Evolutionary conservation across 1,140 invertebrate species (phyloP).

Genomic region (Hylaeus volcanicus): DNA sequence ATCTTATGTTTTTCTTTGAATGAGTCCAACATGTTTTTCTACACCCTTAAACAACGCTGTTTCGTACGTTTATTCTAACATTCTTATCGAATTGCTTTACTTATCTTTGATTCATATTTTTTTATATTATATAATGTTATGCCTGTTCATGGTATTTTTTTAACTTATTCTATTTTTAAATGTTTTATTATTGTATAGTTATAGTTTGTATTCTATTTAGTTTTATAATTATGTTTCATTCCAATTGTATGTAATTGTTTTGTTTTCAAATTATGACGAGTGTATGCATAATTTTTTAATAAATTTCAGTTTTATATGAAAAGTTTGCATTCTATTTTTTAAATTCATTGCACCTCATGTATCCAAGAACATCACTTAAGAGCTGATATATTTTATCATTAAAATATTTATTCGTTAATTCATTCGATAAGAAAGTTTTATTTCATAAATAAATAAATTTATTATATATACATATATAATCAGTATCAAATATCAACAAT

Average conservation of each 20-base stretch:
- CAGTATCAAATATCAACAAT: neutral
- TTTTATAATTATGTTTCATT: neutral
- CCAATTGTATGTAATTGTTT: neutral
- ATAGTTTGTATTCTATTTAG: neutral
- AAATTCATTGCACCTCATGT: slow-evolving; percentile 3
- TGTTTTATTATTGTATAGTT: neutral
- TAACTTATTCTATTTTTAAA: neutral
- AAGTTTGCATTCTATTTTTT: slow-evolving; percentile 36
- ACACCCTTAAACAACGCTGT: neutral
- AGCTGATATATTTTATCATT: neutral
- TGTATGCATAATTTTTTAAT: slow-evolving; percentile 25
- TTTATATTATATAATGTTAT: slow-evolving; percentile 6
- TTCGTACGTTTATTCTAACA: neutral
- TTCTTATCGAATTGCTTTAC: neutral
- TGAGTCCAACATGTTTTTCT: neutral
- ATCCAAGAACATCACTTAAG: neutral
- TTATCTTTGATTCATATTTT: neutral
- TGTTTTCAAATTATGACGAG: neutral
- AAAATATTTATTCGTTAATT: neutral
- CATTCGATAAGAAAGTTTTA: neutral
- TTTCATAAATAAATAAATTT: neutral
- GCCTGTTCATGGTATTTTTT: neutral
- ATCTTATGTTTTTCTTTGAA: neutral
- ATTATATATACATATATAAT: neutral
- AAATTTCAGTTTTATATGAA: slow-evolving; percentile 34